Evolutionary conservation across 2,113 vertebrate genomes (phyloP).

Genomic region (Otus sunia): DNA sequence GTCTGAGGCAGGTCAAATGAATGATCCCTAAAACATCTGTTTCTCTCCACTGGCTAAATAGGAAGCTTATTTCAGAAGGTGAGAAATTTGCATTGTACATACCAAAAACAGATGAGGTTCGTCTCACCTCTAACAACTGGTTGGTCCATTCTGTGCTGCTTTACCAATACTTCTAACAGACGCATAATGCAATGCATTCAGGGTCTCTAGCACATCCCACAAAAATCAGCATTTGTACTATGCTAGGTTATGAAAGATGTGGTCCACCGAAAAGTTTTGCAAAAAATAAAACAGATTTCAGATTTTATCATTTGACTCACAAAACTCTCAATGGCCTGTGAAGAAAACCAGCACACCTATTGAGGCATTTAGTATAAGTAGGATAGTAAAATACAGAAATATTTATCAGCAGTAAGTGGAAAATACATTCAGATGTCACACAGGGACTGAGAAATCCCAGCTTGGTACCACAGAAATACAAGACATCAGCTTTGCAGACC

Average conservation of each 20-base stretch:
- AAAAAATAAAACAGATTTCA: background rate
- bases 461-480: background rate
- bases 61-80: background rate
- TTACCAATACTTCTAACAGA: background rate
- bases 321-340: background rate
- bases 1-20: background rate
- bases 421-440: conserved; percentile 32
- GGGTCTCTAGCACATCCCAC: background rate
- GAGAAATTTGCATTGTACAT: rapidly evolving
- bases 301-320: background rate
- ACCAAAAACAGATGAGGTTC: background rate
- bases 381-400: conserved; percentile 33
- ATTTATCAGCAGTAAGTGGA: background rate
- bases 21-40: background rate
- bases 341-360: background rate
- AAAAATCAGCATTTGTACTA: background rate
- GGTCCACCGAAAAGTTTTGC: background rate
- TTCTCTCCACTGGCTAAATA: background rate
- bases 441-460: background rate
- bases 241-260: background rate
- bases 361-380: background rate
- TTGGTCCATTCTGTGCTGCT: background rate
- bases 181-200: background rate
- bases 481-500: conserved; percentile 17
- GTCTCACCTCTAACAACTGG: background rate